These are phyloP conservation scores for Eudasyphora cyanicolor DNA, from an alignment of 2,888 invertebrate genomes.

Conservation along the genomic window DNA sequence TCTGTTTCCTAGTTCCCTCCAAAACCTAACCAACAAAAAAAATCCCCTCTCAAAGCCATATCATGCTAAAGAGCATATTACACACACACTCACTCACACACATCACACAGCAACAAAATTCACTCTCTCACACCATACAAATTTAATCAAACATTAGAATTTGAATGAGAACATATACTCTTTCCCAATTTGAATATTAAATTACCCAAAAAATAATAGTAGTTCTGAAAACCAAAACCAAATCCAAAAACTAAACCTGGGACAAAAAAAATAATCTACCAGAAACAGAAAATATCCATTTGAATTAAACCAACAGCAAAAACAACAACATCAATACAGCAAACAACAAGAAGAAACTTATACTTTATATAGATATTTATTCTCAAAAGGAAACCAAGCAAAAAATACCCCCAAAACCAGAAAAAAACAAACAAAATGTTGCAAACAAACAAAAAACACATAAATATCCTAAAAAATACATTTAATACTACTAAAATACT, in stretches of 20 bases:
- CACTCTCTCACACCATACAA: not conserved
- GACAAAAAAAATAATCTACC: not conserved
- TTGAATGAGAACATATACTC: not conserved
- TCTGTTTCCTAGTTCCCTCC: not conserved
- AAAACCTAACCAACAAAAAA: not conserved
- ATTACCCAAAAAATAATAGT: conserved; percentile 5
- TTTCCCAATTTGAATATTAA: conserved; percentile 9
- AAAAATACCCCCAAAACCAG: not conserved
- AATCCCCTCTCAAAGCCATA: not conserved
- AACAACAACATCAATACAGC: conserved; percentile 9
- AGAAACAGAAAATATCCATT: conserved; percentile 4
- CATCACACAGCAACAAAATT: not conserved
- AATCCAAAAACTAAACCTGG: not conserved
- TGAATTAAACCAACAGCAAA: conserved; percentile 12
- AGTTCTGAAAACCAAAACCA: not conserved
- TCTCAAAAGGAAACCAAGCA: conserved; percentile 4
- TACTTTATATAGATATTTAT: conserved; percentile 43
- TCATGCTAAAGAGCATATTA: not conserved
- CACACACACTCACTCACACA: not conserved
- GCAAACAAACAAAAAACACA: conserved; percentile 44
- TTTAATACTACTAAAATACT: conserved; percentile 50
- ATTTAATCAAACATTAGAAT: not conserved
- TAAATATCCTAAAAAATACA: conserved; percentile 58
- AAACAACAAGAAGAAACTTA: conserved; percentile 27
- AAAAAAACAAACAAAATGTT: conserved; percentile 40